Evolutionary conservation across 2,113 vertebrate genomes (phyloP).

Genomic region (Apus apus): DNA sequence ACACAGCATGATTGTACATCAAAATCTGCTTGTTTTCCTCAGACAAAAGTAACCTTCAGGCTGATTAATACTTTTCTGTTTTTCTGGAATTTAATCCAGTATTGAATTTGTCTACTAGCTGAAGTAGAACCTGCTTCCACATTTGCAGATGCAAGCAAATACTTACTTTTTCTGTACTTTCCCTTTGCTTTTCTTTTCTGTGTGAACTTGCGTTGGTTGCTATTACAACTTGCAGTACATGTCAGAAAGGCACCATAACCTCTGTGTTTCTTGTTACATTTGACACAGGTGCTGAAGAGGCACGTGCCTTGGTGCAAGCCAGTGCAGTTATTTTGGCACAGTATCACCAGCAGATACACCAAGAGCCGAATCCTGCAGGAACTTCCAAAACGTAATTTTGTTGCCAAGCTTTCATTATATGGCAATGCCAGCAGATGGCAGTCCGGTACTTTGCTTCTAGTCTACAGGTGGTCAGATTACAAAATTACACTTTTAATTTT

Average conservation of each 20-base stretch:
- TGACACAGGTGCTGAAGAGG: background rate
- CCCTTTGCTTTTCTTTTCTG: background rate
- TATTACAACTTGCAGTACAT: rapidly evolving
- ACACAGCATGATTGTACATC: background rate
- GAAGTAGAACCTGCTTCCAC: background rate
- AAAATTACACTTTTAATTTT: background rate
- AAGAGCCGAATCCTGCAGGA: background rate
- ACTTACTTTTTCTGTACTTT: background rate
- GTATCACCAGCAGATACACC: rapidly evolving
- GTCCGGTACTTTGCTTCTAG: conserved; percentile 17
- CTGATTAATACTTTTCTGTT: background rate
- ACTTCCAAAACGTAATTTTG: rapidly evolving
- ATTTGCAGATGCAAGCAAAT: background rate
- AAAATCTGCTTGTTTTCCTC: background rate
- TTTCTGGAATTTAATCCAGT: background rate
- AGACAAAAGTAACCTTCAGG: background rate
- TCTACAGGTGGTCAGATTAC: background rate
- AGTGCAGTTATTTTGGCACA: background rate
- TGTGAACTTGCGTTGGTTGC: background rate
- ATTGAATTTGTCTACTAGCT: background rate
- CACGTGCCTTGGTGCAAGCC: background rate
- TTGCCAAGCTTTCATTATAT: background rate
- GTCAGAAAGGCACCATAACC: background rate
- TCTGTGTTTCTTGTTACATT: background rate
- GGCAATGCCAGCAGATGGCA: conserved; percentile 76